Conservation (phyloP, 2,113 vertebrate genomes). For the Octodon degus region DNA sequence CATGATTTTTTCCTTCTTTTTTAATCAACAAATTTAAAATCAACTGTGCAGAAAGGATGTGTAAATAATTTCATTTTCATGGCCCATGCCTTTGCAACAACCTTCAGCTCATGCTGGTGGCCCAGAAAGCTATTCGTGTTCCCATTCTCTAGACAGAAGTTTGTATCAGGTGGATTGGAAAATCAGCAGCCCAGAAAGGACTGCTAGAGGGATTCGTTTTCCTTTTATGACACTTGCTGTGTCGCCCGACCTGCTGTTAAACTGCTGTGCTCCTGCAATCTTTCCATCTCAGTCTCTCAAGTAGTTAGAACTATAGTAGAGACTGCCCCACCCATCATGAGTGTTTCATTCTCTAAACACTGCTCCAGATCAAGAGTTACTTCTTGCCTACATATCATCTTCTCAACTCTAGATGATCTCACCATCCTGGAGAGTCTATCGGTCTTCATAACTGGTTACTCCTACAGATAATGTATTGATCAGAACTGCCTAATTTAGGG, state of each 20-base stretch:
- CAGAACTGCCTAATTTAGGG: not conserved
- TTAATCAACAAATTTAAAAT: conserved; percentile 77
- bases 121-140: not conserved
- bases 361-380: not conserved
- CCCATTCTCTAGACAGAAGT: not conserved
- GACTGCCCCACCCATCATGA: not conserved
- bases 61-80: not conserved
- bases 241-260: not conserved
- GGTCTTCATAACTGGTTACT: not conserved
- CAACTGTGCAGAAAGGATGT: not conserved
- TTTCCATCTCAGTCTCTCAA: not conserved
- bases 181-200: not conserved
- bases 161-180: not conserved
- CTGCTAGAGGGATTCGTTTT: not conserved
- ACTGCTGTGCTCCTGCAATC: not conserved
- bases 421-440: not conserved
- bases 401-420: not conserved
- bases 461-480: not conserved
- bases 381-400: not conserved
- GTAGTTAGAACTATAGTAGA: not conserved
- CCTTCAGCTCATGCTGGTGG: not conserved
- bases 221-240: no score
- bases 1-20: conserved; percentile 73
- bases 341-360: not conserved
- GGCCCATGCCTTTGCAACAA: not conserved